Base-by-base conservation (phyloP, 2,888 invertebrate species). In the Epirrita christyi region DNA sequence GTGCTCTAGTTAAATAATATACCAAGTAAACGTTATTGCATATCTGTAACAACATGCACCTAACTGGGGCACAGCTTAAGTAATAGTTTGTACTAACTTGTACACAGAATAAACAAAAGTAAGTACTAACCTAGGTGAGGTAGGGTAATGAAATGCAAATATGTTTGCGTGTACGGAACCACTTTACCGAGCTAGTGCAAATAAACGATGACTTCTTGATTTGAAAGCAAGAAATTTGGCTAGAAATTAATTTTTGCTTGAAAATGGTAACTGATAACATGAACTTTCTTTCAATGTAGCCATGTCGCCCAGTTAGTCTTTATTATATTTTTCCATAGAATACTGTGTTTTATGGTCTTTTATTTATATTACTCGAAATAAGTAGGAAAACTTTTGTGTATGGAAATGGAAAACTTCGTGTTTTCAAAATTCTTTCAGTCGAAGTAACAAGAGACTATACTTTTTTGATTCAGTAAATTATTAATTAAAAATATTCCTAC, bases 91-190 rank as follows among this genome's bases (percentile, higher is more conserved):
- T 47, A 48, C 21, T 2, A n/a, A 47, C 10, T 6, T 27, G n/a
- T 28, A 11, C 40, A 34, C 40, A 40, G 43, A 57, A 52, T 15
- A 34, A 46, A 44, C 29, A 51, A 13, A 7, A 41, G 21, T 43
- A 32, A 14, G 40, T 34, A 32, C 48, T 56, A 63, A 68, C 67
- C 60, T 66, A 71, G 72, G 68, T 68, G 69, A 66, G 72, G 71
- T 72, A 67, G 67, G n/a, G 76, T 84, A 83, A 85, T 85, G 80
- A 81, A 85, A 85, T 85, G 83, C 82, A 86, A 85, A 85, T 81
- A 81, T 76, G 70, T 70, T 73, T 73, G 81, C 78, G 80, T 79
- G 78, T 71, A 67, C 66, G 71, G 68, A 74, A 78, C 75, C 76
- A 76, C 76, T 82, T 77, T 76, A 70, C 66, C 68, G 66, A 60